Conservation (phyloP, 2,113 vertebrate species). For the Prunella fulvescens region DNA sequence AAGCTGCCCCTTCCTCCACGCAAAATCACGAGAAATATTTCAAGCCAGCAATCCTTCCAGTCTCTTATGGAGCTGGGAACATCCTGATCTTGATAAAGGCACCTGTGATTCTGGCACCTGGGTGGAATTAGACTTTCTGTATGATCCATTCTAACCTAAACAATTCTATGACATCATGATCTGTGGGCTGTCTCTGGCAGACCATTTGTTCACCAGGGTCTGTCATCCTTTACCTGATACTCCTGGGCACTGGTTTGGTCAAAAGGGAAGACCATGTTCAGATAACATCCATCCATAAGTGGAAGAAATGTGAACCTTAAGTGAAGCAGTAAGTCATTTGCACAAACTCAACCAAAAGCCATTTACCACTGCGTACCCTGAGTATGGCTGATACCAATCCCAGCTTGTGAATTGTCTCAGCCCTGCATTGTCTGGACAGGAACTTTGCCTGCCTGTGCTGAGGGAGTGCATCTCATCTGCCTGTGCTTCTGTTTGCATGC, state of each 20-base stretch:
- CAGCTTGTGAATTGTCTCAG: not conserved
- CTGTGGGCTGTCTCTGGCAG: not conserved
- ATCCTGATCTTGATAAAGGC: not conserved
- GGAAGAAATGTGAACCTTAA: not conserved
- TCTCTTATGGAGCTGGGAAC: not conserved
- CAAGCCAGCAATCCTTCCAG: not conserved
- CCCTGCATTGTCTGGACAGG: not conserved
- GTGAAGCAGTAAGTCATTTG: not conserved
- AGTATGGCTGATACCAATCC: not conserved
- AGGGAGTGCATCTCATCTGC: not conserved
- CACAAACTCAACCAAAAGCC: not conserved
- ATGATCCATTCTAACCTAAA: not conserved
- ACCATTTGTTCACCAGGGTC: not conserved
- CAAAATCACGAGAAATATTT: not conserved
- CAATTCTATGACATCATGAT: not conserved
- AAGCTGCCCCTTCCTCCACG: not conserved
- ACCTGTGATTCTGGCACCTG: not conserved
- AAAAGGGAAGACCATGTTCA: not conserved
- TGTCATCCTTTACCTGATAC: not conserved
- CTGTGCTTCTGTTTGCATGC: not conserved
- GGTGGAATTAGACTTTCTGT: not conserved
- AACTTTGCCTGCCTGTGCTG: not conserved
- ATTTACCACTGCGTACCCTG: fast-evolving
- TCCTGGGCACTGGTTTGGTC: not conserved
- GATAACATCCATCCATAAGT: not conserved